These are phyloP conservation scores for Sarcophaga caerulescens DNA, from an alignment of 2,888 invertebrate genomes.

Conservation along the genomic window DNA sequence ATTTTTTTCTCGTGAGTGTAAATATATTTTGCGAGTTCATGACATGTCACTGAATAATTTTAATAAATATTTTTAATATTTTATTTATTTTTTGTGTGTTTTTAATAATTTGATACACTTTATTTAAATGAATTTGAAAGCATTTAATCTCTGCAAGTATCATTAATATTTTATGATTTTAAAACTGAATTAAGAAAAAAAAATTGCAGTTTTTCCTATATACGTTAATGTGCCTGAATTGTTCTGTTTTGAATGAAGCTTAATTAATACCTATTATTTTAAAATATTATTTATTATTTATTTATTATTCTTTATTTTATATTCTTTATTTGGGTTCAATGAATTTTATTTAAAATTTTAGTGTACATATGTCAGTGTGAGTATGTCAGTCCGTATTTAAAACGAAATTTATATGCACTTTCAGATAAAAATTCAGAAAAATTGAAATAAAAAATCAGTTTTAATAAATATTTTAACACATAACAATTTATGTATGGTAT, in stretches of 20 bases:
- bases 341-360: too few species aligned
- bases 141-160: conserved; percentile 5
- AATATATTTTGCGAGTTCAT: too few species aligned
- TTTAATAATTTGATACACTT: not conserved
- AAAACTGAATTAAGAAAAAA: not conserved
- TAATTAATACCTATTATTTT: conserved; percentile 45
- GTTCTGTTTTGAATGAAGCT: conserved; percentile 22
- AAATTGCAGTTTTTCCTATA: not conserved
- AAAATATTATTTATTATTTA: conserved; percentile 1
- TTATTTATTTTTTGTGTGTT: not conserved
- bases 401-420: too few species aligned
- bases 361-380: too few species aligned
- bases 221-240: conserved; percentile 19
- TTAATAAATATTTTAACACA: not conserved
- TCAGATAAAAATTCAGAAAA: not conserved
- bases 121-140: not conserved
- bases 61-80: too few species aligned
- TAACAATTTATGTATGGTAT: too few species aligned
- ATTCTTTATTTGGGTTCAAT: too few species aligned
- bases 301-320: conserved; percentile 10
- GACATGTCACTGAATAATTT: too few species aligned
- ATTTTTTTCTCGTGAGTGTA: too few species aligned
- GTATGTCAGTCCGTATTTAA: too few species aligned
- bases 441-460: not conserved
- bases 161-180: not conserved